Evolutionary conservation across 2,113 vertebrate species (phyloP).

Genomic region (Anhinga rufa): DNA sequence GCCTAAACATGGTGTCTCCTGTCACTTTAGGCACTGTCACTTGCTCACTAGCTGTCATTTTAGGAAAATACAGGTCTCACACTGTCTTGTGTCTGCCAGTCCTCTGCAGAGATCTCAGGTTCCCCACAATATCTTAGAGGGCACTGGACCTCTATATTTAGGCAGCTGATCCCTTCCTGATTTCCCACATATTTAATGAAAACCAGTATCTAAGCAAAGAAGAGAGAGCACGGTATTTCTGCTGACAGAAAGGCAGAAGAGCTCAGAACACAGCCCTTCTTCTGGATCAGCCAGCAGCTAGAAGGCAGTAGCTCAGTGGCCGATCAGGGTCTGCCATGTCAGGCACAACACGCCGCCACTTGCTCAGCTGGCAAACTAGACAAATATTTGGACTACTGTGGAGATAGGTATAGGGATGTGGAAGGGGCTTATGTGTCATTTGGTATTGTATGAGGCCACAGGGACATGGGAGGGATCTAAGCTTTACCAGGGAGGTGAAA

Average conservation of each 20-base stretch:
- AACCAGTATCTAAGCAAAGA: not conserved
- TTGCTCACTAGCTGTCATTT: not conserved
- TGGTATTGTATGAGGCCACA: not conserved
- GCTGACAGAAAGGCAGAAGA: not conserved
- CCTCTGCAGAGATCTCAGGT: not conserved
- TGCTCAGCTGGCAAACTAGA: not conserved
- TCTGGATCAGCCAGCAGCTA: not conserved
- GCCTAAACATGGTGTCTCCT: not conserved
- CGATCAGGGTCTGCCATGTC: not conserved
- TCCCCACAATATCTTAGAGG: not conserved
- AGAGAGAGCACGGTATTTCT: not conserved
- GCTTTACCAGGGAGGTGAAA: not conserved
- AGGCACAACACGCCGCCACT: not conserved
- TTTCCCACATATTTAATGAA: not conserved
- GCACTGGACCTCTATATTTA: not conserved
- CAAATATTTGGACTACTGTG: not conserved
- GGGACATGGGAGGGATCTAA: not conserved
- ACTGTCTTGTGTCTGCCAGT: not conserved
- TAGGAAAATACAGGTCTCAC: not conserved
- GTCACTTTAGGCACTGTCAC: not conserved
- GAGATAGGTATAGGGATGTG: not conserved
- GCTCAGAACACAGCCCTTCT: accelerated
- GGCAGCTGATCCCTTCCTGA: not conserved
- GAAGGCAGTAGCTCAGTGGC: not conserved
- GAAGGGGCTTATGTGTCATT: not conserved